phyloP scores from a whole-genome alignment of 2,113 vertebrate species.

The Trochalopteron elliotii region DNA sequence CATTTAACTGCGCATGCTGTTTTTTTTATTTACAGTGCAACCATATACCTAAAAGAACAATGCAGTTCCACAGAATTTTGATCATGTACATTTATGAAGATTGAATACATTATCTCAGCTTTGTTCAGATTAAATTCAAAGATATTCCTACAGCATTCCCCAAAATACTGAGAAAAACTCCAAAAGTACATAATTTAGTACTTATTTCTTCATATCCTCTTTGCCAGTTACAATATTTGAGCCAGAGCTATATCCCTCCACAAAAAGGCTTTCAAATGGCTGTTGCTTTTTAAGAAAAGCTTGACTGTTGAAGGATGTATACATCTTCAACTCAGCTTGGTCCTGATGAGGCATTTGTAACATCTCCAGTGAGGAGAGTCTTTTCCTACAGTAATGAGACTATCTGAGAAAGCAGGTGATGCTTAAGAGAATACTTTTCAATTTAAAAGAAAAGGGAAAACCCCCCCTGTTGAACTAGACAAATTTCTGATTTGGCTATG shows the following conservation, averaged over 20 bases:
- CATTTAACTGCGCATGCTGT: not conserved
- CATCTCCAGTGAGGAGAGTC: not conserved
- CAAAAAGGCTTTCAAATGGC: not conserved
- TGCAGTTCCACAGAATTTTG: not conserved
- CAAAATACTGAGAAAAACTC: not conserved
- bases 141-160: not conserved
- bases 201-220: not conserved
- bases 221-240: not conserved
- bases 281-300: not conserved
- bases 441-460: not conserved
- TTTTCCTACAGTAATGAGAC: not conserved
- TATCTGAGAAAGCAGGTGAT: not conserved
- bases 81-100: not conserved
- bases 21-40: not conserved
- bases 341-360: not conserved
- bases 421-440: not conserved
- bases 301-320: not conserved
- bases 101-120: not conserved
- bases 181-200: not conserved
- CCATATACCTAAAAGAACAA: not conserved
- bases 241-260: not conserved
- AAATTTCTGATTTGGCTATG: not conserved
- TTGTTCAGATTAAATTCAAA: not conserved
- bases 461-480: not conserved
- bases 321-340: not conserved